Conservation (phyloP, 2,797 vertebrate genomes). For the Falco biarmicus region DNA sequence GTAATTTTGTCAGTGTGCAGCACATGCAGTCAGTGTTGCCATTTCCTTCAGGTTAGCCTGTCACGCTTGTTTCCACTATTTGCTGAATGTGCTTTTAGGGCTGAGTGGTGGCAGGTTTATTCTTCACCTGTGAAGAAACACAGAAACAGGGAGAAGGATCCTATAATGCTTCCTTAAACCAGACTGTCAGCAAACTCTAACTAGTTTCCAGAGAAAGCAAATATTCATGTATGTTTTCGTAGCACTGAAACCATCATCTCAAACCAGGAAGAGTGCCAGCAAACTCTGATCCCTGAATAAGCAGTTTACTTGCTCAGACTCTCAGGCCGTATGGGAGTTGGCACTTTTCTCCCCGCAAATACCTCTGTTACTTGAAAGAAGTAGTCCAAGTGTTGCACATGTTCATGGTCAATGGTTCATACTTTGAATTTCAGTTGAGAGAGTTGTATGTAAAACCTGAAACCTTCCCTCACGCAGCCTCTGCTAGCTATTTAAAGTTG, state of each 20-base stretch:
- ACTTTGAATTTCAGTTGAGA: constrained; percentile 15
- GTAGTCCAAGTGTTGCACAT: background rate
- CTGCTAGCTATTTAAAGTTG: background rate
- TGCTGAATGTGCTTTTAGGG: background rate
- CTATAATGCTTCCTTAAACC: background rate
- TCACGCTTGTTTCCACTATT: background rate
- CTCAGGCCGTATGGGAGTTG: background rate
- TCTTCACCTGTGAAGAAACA: background rate
- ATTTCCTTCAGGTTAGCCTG: background rate
- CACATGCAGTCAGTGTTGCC: background rate
- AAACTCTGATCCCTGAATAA: constrained; percentile 10
- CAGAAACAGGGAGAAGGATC: background rate
- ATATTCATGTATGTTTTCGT: background rate
- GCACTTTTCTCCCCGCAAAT: background rate
- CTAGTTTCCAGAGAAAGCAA: background rate
- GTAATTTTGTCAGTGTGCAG: background rate
- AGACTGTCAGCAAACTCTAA: background rate
- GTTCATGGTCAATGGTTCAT: background rate
- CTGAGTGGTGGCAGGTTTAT: background rate
- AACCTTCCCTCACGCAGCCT: background rate
- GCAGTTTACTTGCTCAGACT: background rate
- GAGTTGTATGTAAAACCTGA: background rate
- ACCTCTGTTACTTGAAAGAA: background rate
- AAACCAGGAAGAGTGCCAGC: background rate
- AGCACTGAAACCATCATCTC: background rate